These are phyloP conservation scores for Actias luna DNA, from an alignment of 2,888 invertebrate species.

Conservation along the genomic window DNA sequence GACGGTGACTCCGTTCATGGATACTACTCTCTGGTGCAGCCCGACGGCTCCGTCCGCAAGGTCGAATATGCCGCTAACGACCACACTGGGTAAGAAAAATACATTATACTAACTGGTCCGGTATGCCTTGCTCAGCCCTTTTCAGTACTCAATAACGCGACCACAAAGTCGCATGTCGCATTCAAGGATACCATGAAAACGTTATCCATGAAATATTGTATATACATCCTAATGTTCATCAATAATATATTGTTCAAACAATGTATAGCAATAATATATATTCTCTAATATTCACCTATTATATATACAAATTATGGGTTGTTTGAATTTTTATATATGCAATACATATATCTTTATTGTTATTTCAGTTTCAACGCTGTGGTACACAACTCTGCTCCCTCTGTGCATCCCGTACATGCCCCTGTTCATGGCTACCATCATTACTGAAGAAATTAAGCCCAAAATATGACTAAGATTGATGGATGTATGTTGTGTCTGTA, in stretches of 20 bases:
- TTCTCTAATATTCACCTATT: too few relatives aligned
- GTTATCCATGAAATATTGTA: too few relatives aligned
- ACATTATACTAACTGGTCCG: neutral
- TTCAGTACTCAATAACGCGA: too few relatives aligned
- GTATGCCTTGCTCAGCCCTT: too few relatives aligned
- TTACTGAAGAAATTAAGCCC: conserved; percentile 31
- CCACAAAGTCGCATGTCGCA: too few relatives aligned
- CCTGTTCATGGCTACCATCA: conserved; percentile 54
- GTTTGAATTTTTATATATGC: neutral
- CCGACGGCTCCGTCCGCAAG: conserved; percentile 78
- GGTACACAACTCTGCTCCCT: conserved; percentile 40
- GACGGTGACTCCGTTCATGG: conserved; percentile 79
- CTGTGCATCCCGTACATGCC: conserved; percentile 28
- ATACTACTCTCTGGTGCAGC: conserved; percentile 75
- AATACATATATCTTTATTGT: conserved; percentile 14
- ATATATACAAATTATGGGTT: too few relatives aligned
- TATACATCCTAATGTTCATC: too few relatives aligned
- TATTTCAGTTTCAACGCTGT: conserved; percentile 50
- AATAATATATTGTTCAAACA: too few relatives aligned
- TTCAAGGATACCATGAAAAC: too few relatives aligned
- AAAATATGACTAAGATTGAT: neutral
- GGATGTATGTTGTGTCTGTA: neutral
- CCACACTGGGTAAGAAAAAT: conserved; percentile 63
- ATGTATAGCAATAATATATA: too few relatives aligned
- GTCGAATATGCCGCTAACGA: conserved; percentile 81